Evolutionary conservation across 1,140 invertebrate genomes (phyloP), one percentile per base, ranked within the genome.

Genomic region (Tribolium madens): DNA sequence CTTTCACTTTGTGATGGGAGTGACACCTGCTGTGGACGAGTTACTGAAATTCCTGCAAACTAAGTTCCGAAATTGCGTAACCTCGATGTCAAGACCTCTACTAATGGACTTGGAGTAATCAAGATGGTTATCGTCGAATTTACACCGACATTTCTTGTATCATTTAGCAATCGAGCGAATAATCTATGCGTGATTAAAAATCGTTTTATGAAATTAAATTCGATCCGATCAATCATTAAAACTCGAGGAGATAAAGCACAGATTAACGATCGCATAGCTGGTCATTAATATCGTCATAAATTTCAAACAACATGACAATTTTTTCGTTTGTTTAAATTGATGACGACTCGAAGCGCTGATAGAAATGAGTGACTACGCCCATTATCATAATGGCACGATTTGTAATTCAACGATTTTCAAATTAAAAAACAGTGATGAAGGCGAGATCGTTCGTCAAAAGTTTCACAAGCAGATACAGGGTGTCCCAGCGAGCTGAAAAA

Each of bases 271-370:
- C 57, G 9, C 12, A 64, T 33, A 64, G 21, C 57, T 26, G 26
- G 26, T 64, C 57, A 64, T 64, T 64, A 64, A 64, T 64, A 64
- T 33, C 18, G 57, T 18, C 57, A 14, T 64, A 64, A 64, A 64
- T 64, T 64, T 64, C 21, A 33, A 64, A 33, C n/a, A 64, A 64
- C 57, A 64, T 64, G 57, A 64, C 57, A 64, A 64, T 64, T 64
- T 64, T 64, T 64, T 12, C 15, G 26, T 64, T 64, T 64, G 26
- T 64, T 64, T 64, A 31, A 13, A 64, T 31, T 14, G 17, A 33
- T 64, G 57, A 64, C n/a, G 57, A 64, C 36, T 33, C 57, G 26
- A 33, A 57, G 7, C 17, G 52, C 7, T 18, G 52, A 57, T 57
- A 57, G n/a, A 33, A 14, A 64, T 18, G 57, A 64, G 10, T 12